Conservation (phyloP, 2,888 invertebrate genomes). For the Eucriotettix oculatus region DNA sequence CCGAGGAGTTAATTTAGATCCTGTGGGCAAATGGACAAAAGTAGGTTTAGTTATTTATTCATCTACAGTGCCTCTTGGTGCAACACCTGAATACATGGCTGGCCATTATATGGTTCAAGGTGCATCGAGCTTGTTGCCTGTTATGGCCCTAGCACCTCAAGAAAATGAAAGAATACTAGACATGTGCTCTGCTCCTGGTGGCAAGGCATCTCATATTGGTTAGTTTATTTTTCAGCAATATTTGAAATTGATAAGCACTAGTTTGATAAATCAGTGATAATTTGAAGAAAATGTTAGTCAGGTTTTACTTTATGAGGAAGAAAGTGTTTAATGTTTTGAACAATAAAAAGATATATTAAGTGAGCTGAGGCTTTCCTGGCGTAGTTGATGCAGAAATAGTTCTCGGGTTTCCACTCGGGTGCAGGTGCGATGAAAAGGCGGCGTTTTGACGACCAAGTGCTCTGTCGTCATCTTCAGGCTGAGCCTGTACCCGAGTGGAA, state of each 20-base stretch:
- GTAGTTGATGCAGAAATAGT: no score
- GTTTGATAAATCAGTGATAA: no score
- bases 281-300: no score
- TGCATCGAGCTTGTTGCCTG: slow-evolving; percentile 90
- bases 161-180: slow-evolving; percentile 89
- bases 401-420: no score
- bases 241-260: no score
- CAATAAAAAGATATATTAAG: background rate
- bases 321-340: no score
- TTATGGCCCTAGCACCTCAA: slow-evolving; percentile 94
- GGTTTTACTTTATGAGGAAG: no score
- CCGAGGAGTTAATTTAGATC: slow-evolving; percentile 94
- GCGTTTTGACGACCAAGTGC: no score
- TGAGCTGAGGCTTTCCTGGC: no score
- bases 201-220: slow-evolving; percentile 92
- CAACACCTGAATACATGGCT: slow-evolving; percentile 96
- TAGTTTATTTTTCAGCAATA: slow-evolving; percentile 4
- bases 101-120: slow-evolving; percentile 90
- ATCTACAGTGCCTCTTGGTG: slow-evolving; percentile 90
- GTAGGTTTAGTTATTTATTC: slow-evolving; percentile 93
- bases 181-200: slow-evolving; percentile 97
- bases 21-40: slow-evolving; percentile 97
- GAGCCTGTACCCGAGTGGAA: no score
- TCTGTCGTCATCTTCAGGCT: no score
- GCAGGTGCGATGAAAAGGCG: no score